These are phyloP conservation scores for Motacilla tschutschensis DNA, from an alignment of 2,113 vertebrate species.

Conservation along the genomic window DNA sequence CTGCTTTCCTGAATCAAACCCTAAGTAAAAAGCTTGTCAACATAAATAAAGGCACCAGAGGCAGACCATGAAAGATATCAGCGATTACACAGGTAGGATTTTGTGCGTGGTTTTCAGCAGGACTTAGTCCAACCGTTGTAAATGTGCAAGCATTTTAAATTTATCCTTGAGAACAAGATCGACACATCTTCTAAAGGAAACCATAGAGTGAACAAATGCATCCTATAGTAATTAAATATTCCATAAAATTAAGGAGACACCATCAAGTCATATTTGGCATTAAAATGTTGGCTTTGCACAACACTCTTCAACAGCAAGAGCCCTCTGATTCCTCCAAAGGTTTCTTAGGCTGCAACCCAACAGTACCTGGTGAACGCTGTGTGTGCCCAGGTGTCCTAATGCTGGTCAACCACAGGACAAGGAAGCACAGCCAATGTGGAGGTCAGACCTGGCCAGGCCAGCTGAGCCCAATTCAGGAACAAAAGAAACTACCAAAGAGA, in stretches of 20 bases:
- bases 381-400: accelerated
- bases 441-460: neutral
- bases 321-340: neutral
- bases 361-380: accelerated
- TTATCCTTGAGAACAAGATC: neutral
- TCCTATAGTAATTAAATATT: neutral
- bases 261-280: neutral
- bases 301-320: neutral
- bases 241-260: neutral
- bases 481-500: neutral
- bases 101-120: neutral
- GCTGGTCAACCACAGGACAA: accelerated
- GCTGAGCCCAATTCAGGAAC: neutral
- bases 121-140: neutral
- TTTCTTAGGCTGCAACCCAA: neutral
- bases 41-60: slow-evolving; percentile 11
- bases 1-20: slow-evolving; percentile 18
- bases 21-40: slow-evolving; percentile 33
- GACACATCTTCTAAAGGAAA: neutral
- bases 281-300: neutral
- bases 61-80: neutral
- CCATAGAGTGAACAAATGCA: neutral
- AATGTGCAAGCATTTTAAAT: neutral
- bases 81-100: neutral
- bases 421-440: neutral